Evolutionary conservation across 2,113 vertebrate species (phyloP).

Genomic region (Empidonax alnorum): DNA sequence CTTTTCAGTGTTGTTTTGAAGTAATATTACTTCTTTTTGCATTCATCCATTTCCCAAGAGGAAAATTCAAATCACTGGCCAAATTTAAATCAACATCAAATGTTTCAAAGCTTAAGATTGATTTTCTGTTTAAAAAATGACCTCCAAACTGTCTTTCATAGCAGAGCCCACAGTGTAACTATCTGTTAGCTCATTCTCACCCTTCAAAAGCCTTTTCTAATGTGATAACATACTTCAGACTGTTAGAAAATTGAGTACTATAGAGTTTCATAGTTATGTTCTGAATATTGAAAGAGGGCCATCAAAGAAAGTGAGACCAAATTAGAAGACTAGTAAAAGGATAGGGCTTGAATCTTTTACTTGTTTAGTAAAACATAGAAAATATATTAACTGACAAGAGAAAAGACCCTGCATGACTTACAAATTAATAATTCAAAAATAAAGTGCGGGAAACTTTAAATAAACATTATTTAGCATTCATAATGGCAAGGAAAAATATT

Average conservation of each 20-base stretch:
- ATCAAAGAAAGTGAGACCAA: neutral
- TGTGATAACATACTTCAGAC: slow-evolving; percentile 2
- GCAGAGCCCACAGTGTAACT: neutral
- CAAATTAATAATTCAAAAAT: neutral
- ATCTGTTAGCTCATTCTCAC: slow-evolving; percentile 4
- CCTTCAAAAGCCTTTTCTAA: slow-evolving; percentile 30
- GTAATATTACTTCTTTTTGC: neutral
- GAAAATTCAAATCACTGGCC: neutral
- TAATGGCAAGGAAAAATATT: neutral
- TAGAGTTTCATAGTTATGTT: neutral
- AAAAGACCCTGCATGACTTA: neutral
- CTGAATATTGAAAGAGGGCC: neutral
- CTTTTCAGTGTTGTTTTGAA: neutral
- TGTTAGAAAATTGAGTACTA: neutral
- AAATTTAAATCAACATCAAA: slow-evolving; percentile 18
- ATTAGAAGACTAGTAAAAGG: neutral
- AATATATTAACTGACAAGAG: neutral
- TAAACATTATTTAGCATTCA: neutral
- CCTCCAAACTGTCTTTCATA: neutral
- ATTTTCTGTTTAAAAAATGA: slow-evolving; percentile 12
- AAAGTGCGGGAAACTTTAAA: neutral
- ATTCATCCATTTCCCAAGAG: neutral
- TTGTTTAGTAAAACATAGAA: neutral
- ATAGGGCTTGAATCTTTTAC: neutral
- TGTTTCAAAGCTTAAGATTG: slow-evolving; percentile 13